Evolutionary conservation across 1,140 invertebrate species (phyloP), one percentile per base, ranked within the genome.

Genomic region (Drosophila mayri): DNA sequence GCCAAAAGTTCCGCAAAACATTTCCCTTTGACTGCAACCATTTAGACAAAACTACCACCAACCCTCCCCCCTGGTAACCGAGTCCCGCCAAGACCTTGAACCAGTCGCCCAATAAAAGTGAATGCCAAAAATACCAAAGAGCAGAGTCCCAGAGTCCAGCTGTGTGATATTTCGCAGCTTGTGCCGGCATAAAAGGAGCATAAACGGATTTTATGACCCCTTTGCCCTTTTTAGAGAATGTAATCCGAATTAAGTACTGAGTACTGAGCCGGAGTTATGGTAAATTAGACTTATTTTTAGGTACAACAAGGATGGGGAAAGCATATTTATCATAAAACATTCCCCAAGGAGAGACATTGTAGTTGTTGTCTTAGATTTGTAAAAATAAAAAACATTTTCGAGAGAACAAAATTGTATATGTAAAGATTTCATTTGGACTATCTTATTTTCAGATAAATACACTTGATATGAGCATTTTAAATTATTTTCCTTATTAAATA

Each of bases 151-250:
- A 25, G 64, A 43, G 40, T 58, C 65, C 38, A 68, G 50, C 68
- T 72, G 68, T 71, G 68, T 35, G 43, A 71, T 72, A 72, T 71
- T 72, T 49, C 43, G 52, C 65, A 72, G 68, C 52, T 72, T 71
- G 52, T 32, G 52, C 52, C 18, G 43, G 52, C 43, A 58, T 72
- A 71, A 72, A 59, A 71, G 41, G 37, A n/a, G 41, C 52, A 71
- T 71, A 72, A 72, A 59, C 41, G 47, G 68, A 32, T 72, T 70
- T 68, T 70, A 70, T 70, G 64, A 54, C 63, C 40, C 18, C 32
- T 70, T 67, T 55, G 66, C 66, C 63, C 66, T 70, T 70, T 70
- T 70, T 50, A 62, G 63, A 55, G 47, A 70, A 68, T 55, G 66
- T 68, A 70, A 70, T 70, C 66, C 22, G 28, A 70, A 70, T 20